Base-by-base conservation (phyloP, 2,888 invertebrate genomes). In the Drosophila nr. perissopoda region DNA sequence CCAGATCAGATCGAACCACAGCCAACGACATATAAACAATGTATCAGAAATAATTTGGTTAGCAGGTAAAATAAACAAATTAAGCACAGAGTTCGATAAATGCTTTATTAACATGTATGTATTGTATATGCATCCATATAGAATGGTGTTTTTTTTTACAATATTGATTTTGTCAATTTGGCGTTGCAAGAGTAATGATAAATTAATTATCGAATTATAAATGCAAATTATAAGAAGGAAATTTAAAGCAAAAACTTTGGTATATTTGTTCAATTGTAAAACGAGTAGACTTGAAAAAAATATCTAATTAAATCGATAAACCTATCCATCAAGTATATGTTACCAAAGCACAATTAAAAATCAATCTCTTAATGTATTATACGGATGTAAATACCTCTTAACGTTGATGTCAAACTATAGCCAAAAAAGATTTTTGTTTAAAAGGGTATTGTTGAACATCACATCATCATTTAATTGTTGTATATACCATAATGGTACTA, bases 11-110 rank as follows among this genome's bases (percentile, higher is more conserved):
- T 73, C 74, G 36, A 29, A 67, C 63, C 74, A 67, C 81, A 61
- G 68, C 73, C 73, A 74, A 71, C 81, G 74, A 76, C 74, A 74
- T 69, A 85, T 89, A 85, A 83, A 89, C 89, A 85, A 85, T 89
- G 79, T 81, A 89, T 72, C 75, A 68, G 67, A 77, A 79, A 89
- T 85, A 79, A 85, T 82, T 85, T 85, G 88, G 82, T 84, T 89
- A 85, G 77, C 82, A 88, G 89, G 72, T 82, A 88, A 89, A 89
- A 76, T 84, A 89, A 82, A 87, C 88, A 85, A 84, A 89, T 85
- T 76, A 79, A 83, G 75, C 83, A 48, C 71, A 71, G 69, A 82
- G 82, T 72, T 83, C 81, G 76, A 83, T 89, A 76, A 86, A 76
- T 88, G 78, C 64, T 74, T 60, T 53, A 65, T 53, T 60, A 60